phyloP scores from a whole-genome alignment of 2,888 invertebrate genomes.

The Cancer borealis region DNA sequence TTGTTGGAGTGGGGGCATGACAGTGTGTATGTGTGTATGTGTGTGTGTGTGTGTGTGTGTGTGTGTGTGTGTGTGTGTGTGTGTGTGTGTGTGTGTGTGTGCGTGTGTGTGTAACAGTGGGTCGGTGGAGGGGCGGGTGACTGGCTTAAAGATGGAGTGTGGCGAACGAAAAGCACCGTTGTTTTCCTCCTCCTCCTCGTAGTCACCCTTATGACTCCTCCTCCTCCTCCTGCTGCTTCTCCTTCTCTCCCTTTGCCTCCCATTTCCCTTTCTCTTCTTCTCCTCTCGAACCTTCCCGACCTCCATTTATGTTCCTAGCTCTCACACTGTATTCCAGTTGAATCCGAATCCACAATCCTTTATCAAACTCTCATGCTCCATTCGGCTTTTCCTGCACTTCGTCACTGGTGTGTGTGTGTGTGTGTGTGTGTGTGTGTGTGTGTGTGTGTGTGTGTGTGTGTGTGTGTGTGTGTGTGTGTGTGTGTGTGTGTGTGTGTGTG shows the following conservation, averaged over 20 bases:
- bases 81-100: slow-evolving; percentile 28
- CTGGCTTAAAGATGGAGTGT: slow-evolving; percentile 37
- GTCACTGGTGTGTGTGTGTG: neutral
- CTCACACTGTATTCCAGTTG: neutral
- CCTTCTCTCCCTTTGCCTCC: neutral
- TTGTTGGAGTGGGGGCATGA: too few relatives aligned
- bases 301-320: neutral
- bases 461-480: slow-evolving; percentile 3
- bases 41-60: slow-evolving; percentile 36
- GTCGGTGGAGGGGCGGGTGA: slow-evolving; percentile 10
- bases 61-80: slow-evolving; percentile 40
- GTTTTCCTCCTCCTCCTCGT: neutral
- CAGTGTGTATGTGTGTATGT: slow-evolving; percentile 31
- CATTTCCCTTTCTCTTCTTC: neutral
- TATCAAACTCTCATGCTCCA: slow-evolving; percentile 17
- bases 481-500: neutral
- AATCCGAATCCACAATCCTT: neutral
- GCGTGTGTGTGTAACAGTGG: slow-evolving; percentile 13
- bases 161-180: slow-evolving; percentile 2
- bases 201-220: neutral
- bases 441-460: slow-evolving; percentile 20
- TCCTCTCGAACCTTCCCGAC: neutral
- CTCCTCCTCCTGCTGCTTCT: neutral
- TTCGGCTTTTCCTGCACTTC: neutral
- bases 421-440: slow-evolving; percentile 20